Base-by-base conservation (phyloP, 2,888 invertebrate species). In the Noctua janthe region DNA sequence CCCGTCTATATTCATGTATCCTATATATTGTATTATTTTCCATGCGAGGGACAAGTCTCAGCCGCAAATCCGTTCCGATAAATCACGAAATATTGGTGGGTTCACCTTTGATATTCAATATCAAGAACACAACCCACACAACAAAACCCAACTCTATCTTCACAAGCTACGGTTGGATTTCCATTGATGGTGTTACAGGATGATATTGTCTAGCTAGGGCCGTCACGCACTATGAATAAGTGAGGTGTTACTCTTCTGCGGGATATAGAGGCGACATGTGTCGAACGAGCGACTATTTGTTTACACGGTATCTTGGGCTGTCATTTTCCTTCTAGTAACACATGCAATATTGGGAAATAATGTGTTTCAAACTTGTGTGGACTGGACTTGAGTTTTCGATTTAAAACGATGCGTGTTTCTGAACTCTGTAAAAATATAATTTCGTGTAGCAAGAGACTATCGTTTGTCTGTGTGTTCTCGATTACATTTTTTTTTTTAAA, bases 91-190 rank as follows among this genome's bases (percentile, higher is more conserved):
- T 89, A 87, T 89, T 83, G 81, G 78, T 77, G 49, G 71, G 74
- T 87, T 87, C 87, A 88, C 89, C 89, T 89, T 84, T 81, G 82
- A 85, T 85, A 87, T 88, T 87, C 87, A 89, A 89, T 87, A 84
- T 85, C 73, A 74, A 72, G 67, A 71, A 35, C 17, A 20, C 7
- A 8, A n/a, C 54, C 7, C 17, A 17, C 11, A 29, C 49, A 10
- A 51, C 23, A 23, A 83, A 51, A 81, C 43, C n/a, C 17, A 76
- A 80, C 83, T 56, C 6, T 83, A 72, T 43, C 0, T 0, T 1
- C 0, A 10, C 3, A 8, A 1, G 0, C 0, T 66, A 79, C 74
- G 76, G 80, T 79, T 71, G 20, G n/a, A 43, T 78, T 77, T 86
- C 17, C 23, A 15, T 47, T 39, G 69, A 13, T 11, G 11, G 20